Conservation (phyloP, 1,140 invertebrate species). For the Halesus radiatus region DNA sequence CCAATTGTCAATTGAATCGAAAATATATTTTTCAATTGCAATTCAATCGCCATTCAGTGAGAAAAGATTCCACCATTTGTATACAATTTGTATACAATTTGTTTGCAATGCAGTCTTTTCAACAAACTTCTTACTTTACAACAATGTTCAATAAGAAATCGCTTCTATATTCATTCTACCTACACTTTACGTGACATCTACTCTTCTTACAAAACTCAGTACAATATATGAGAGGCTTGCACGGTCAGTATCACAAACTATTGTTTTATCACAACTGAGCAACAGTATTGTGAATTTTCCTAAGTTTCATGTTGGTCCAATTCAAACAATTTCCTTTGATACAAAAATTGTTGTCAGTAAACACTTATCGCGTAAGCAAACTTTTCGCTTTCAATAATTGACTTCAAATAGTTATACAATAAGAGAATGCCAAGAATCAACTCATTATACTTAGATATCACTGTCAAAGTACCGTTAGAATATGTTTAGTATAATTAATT, state of each 20-base stretch:
- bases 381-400: conserved; percentile 26
- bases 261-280: conserved; percentile 53
- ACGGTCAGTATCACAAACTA: conserved; percentile 53
- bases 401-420: conserved; percentile 22
- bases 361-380: conserved; percentile 7
- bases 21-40: conserved; percentile 26
- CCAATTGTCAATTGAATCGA: neutral
- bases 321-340: conserved; percentile 37
- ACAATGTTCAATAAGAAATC: conserved; percentile 45
- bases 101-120: conserved; percentile 45
- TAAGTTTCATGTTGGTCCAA: conserved; percentile 48
- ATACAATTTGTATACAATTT: too few species aligned
- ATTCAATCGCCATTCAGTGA: conserved; percentile 3
- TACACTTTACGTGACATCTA: conserved; percentile 11
- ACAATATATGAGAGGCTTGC: neutral
- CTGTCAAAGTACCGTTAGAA: conserved; percentile 19
- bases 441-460: conserved; percentile 21
- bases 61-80: neutral
- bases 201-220: conserved; percentile 41
- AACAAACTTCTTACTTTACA: conserved; percentile 38
- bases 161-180: conserved; percentile 22
- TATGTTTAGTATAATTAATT: neutral
- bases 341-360: conserved; percentile 24
- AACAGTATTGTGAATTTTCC: conserved; percentile 41
- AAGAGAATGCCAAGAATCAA: conserved; percentile 17